Evolutionary conservation across 35 echinoderm and acorn worm species (phyloP).

Genomic region (Anneissia japonica): DNA sequence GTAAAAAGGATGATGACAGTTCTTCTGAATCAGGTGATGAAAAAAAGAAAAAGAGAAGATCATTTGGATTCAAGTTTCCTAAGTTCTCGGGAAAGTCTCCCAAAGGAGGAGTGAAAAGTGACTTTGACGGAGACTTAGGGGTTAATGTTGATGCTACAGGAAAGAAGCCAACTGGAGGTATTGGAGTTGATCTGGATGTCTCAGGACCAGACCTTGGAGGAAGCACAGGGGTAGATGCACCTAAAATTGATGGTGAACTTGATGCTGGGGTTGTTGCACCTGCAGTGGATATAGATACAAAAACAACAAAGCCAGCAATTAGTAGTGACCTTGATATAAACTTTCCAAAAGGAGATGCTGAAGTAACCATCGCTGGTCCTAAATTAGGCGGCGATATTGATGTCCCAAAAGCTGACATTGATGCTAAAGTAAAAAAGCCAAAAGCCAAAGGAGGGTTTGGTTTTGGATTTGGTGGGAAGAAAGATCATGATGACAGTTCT

Average conservation of each 20-base stretch:
- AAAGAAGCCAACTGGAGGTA: slow-evolving; percentile 5
- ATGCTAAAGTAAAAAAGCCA: background rate
- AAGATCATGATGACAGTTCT: background rate
- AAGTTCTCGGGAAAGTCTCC: background rate
- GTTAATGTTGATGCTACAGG: slow-evolving; percentile 23
- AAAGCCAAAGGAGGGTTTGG: slow-evolving; percentile 9
- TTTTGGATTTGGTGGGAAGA: background rate
- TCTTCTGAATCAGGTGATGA: slow-evolving; percentile 23
- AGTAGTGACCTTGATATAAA: too few relatives aligned
- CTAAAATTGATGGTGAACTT: slow-evolving; percentile 14
- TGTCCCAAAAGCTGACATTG: slow-evolving; percentile 28
- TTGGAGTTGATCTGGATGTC: slow-evolving; percentile 11
- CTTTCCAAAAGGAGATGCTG: slow-evolving; percentile 25
- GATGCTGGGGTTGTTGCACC: background rate
- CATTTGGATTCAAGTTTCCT: slow-evolving; percentile 19
- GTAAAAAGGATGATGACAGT: background rate
- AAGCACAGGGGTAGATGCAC: background rate
- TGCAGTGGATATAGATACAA: background rate
- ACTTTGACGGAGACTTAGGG: slow-evolving; percentile 28
- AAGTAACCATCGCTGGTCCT: too few relatives aligned
- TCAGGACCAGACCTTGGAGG: background rate
- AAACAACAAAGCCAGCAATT: too few relatives aligned
- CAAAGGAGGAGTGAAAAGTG: background rate
- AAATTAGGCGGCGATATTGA: too few relatives aligned
- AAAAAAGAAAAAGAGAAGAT: background rate